Conservation (phyloP, 1,140 invertebrate genomes). For the Nasonia vitripennis region DNA sequence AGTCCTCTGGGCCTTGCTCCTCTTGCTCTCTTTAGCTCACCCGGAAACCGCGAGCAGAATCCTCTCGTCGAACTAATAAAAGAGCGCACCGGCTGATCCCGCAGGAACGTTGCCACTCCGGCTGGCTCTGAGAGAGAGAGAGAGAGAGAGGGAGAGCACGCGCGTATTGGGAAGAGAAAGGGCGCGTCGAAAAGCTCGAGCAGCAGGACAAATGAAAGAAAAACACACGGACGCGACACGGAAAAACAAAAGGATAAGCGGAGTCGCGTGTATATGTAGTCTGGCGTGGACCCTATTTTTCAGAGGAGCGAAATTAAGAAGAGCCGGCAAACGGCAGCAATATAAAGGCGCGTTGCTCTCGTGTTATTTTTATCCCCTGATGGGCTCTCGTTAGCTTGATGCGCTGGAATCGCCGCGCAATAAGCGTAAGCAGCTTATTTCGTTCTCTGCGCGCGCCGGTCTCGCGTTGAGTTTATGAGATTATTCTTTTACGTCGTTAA, state of each 20-base stretch:
- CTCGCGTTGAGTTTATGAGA: neutral
- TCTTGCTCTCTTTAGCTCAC: neutral
- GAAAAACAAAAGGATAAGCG: neutral
- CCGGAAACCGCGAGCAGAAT: neutral
- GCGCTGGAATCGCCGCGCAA: neutral
- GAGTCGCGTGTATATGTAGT: too few species aligned
- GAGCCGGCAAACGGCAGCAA: neutral
- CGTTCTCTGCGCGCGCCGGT: neutral
- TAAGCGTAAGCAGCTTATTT: neutral
- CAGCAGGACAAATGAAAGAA: constrained; percentile 32
- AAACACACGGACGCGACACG: neutral
- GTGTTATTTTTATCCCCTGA: neutral
- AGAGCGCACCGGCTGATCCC: constrained; percentile 54
- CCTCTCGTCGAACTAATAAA: constrained; percentile 69
- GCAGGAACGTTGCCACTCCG: neutral
- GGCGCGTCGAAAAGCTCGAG: neutral
- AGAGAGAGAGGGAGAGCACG: neutral
- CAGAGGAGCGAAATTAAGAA: constrained; percentile 25
- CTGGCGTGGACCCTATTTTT: constrained; percentile 3
- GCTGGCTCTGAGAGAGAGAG: too few species aligned
- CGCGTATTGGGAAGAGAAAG: neutral
- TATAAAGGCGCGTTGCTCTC: neutral
- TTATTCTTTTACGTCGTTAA: neutral
- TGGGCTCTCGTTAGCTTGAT: constrained; percentile 1
- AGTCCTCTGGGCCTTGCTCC: neutral